Conservation (phyloP, 2,113 vertebrate species). For the Melanerpes aurifrons region DNA sequence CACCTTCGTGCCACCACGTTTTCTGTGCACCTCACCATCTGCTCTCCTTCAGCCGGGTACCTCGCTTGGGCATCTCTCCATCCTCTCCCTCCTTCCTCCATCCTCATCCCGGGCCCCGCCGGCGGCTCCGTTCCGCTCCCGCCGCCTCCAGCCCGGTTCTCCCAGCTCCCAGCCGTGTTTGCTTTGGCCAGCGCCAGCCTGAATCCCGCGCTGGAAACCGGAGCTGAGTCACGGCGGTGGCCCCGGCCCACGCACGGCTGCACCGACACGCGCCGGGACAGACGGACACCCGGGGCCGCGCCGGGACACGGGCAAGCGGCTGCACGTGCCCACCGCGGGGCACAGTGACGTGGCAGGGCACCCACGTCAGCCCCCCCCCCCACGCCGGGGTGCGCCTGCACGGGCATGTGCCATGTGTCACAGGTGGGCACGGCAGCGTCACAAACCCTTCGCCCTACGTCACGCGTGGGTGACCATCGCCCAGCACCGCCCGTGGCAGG, state of each 20-base stretch:
- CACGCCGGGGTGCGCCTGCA: neutral
- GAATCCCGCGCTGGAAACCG: slow-evolving; percentile 38
- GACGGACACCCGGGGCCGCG: neutral
- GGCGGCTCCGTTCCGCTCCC: neutral
- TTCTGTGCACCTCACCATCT: neutral
- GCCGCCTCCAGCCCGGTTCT: neutral
- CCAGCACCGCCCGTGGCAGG: too few relatives aligned
- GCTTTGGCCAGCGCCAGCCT: slow-evolving; percentile 7
- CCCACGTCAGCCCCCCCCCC: neutral
- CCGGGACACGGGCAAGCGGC: neutral
- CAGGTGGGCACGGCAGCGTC: accelerated
- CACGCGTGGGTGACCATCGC: too few relatives aligned
- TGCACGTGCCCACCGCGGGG: neutral
- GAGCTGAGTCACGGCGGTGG: neutral
- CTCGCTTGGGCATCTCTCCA: too few relatives aligned
- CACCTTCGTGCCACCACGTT: too few relatives aligned
- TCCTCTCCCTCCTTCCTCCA: too few relatives aligned
- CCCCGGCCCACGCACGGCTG: neutral
- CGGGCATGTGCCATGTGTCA: accelerated
- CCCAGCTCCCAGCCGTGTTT: neutral
- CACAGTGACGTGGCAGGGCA: neutral
- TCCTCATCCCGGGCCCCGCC: neutral
- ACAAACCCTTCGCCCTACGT: accelerated
- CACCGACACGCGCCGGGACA: neutral
- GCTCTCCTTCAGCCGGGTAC: neutral